Evolutionary conservation across 2,797 vertebrate species (phyloP).

Genomic region (Sitta carolinensis): DNA sequence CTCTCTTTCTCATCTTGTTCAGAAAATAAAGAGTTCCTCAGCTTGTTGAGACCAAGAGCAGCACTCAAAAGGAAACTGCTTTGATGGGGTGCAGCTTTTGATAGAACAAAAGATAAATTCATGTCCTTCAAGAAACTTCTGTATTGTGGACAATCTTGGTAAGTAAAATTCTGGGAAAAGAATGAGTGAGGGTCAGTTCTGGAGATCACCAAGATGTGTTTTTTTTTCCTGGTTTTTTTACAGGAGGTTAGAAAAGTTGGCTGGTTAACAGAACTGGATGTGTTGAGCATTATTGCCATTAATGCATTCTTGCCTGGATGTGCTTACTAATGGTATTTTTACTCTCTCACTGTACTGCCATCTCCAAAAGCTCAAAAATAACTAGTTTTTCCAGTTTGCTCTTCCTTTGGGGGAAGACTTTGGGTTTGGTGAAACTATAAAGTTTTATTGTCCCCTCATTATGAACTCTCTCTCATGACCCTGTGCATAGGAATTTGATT

Average conservation of each 20-base stretch:
- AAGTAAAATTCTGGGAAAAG: not conserved
- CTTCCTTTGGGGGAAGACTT: not conserved
- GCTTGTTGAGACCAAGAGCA: not conserved
- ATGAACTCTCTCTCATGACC: not conserved
- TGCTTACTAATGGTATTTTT: not conserved
- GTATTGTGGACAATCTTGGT: not conserved
- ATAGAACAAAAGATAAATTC: not conserved
- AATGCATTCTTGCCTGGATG: not conserved
- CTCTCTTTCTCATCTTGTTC: not conserved
- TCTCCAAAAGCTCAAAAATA: not conserved
- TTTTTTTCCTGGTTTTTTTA: not conserved
- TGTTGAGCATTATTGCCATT: not conserved
- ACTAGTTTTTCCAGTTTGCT: not conserved
- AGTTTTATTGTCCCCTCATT: not conserved
- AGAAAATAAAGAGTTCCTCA: not conserved
- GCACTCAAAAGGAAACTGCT: not conserved
- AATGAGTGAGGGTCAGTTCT: not conserved
- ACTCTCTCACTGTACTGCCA: not conserved
- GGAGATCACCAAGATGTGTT: not conserved
- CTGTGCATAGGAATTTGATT: not conserved
- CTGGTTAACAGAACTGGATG: not conserved
- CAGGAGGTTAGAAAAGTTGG: not conserved
- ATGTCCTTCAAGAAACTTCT: not conserved
- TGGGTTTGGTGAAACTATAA: not conserved
- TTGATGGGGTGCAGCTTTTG: not conserved